Percentiles rank a stretch among this genome's conserved stretches.
Conservation (phyloP, 2,113 vertebrate species). For the Gymnarchus niloticus region DNA sequence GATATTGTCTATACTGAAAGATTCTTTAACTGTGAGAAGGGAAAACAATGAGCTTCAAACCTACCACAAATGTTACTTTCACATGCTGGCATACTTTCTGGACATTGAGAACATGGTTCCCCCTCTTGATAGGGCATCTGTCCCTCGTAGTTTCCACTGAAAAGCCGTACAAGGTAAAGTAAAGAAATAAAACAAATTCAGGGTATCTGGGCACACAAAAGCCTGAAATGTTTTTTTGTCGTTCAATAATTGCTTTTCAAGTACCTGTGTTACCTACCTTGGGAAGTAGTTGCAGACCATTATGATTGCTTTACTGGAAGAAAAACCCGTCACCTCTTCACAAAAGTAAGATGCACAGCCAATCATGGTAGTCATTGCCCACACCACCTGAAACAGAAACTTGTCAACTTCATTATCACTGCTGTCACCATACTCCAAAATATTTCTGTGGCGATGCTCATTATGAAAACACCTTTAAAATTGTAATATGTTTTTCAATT, state of each 20-base stretch:
- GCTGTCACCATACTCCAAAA: background rate
- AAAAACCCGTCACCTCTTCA: background rate
- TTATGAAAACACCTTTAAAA: no score
- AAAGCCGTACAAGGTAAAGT: background rate
- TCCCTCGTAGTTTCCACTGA: conserved; percentile 31
- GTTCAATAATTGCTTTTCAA: background rate
- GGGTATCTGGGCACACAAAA: background rate
- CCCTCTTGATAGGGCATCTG: conserved; percentile 34
- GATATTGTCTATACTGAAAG: background rate
- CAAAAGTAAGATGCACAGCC: conserved; percentile 38
- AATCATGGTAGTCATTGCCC: conserved; percentile 27
- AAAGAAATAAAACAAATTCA: background rate
- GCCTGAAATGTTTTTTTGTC: background rate
- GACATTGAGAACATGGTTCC: conserved; percentile 36
- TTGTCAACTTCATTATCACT: background rate
- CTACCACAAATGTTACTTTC: conserved; percentile 28
- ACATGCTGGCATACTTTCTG: conserved; percentile 9
- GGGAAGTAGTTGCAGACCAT: conserved; percentile 42
- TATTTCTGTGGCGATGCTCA: no score
- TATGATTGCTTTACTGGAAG: background rate
- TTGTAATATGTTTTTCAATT: no score
- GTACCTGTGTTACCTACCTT: conserved; percentile 21
- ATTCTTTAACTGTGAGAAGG: background rate
- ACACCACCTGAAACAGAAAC: conserved; percentile 39
- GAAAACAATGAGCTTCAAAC: background rate